Conservation (phyloP, 2,113 vertebrate genomes). For the Balaeniceps rex region DNA sequence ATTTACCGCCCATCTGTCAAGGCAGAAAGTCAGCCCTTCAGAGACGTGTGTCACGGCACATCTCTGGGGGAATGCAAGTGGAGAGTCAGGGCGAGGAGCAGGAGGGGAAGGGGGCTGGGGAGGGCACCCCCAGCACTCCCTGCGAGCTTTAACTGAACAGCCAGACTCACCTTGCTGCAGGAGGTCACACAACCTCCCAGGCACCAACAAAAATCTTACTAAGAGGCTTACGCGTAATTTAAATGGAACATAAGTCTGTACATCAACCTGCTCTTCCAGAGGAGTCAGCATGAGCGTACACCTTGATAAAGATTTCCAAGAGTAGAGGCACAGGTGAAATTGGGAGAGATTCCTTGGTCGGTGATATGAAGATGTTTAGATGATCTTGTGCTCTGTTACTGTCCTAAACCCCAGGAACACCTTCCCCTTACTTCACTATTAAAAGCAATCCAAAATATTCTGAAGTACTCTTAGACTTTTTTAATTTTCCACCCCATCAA, state of each 20-base stretch:
- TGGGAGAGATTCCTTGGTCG: neutral
- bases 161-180: neutral
- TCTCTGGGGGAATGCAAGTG: neutral
- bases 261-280: neutral
- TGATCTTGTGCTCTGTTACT: neutral
- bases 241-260: neutral
- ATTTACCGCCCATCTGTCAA: conserved; percentile 7
- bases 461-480: neutral
- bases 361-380: neutral
- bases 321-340: neutral
- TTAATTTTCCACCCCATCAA: neutral
- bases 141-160: neutral
- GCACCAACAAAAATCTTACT: neutral
- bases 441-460: neutral
- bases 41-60: fast-evolving
- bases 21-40: neutral
- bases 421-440: neutral
- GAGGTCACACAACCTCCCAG: neutral
- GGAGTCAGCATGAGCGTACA: neutral
- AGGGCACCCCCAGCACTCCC: neutral
- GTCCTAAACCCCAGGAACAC: neutral
- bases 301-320: neutral
- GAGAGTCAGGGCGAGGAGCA: neutral
- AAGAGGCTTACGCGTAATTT: neutral
- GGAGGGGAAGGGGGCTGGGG: neutral